Evolutionary conservation across 1,140 invertebrate species (phyloP).

Genomic region (Zaprionus ghesquierei): DNA sequence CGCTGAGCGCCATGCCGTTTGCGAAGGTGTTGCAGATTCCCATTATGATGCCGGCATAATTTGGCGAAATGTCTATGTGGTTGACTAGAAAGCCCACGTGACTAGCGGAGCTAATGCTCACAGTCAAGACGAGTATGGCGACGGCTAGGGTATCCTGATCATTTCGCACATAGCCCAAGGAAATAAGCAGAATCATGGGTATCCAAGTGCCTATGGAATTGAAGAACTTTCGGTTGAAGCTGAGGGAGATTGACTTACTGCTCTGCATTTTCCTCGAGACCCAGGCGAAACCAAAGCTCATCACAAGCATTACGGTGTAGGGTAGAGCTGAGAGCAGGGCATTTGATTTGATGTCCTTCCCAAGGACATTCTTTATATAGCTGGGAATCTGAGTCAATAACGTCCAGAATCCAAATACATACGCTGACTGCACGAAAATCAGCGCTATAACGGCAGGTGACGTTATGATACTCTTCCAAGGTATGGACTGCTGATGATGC

Average conservation of each 20-base stretch:
- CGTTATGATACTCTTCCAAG: slow-evolving; percentile 90
- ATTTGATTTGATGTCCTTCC: slow-evolving; percentile 89
- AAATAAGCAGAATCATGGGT: slow-evolving; percentile 85
- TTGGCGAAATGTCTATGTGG: slow-evolving; percentile 89
- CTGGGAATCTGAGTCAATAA: slow-evolving; percentile 94
- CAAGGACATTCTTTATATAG: slow-evolving; percentile 92
- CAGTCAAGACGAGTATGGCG: slow-evolving; percentile 86
- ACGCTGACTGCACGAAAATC: slow-evolving; percentile 90
- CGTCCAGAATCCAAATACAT: slow-evolving; percentile 97
- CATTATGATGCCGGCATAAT: slow-evolving; percentile 87
- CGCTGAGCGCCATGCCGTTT: slow-evolving; percentile 88
- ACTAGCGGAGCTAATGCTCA: slow-evolving; percentile 89
- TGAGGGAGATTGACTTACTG: slow-evolving; percentile 84
- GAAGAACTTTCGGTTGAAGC: slow-evolving; percentile 85
- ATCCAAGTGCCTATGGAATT: slow-evolving; percentile 86
- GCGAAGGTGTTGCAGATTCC: slow-evolving; percentile 89
- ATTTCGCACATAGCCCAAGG: slow-evolving; percentile 85
- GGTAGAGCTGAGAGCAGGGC: slow-evolving; percentile 90
- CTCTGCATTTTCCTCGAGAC: slow-evolving; percentile 84
- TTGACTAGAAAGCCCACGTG: slow-evolving; percentile 88
- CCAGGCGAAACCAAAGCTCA: slow-evolving; percentile 85
- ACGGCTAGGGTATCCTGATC: slow-evolving; percentile 84
- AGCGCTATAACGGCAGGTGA: slow-evolving; percentile 92
- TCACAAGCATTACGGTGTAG: slow-evolving; percentile 88
- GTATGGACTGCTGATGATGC: slow-evolving; percentile 21